Base-by-base conservation (phyloP, 23 tunicate genomes). In the Phallusia fumigata region DNA sequence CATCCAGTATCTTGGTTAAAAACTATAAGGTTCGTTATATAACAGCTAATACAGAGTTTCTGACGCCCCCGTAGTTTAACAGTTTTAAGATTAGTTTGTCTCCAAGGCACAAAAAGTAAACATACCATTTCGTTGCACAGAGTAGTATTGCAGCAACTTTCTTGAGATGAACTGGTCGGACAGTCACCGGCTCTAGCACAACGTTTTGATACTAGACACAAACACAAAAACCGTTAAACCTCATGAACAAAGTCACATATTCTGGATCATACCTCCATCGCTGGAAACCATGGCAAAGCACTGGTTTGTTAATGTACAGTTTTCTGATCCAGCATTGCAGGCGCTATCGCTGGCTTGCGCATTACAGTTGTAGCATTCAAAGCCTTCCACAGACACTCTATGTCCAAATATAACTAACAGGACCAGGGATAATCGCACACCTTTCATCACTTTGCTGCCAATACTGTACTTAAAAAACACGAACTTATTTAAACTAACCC, bases 301-400 rank as follows among this genome's bases (percentile, higher is more conserved):
- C 16, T 58, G 69, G 28, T 21, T 58, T 6, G 13, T 24, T 24
- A 13, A 24, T 40, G 80, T 77, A 24, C 80, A 77, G 16, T 77
- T 77, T 77, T 77, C 53, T 0, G 8, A 6, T 0, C 8, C 18
- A 6, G 50, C 53, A 26, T 77, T 77, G 53, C 80, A 77, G 19
- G 53, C 26, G 47, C 52, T 45, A 40, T 77, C 80, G 53, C 28
- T 77, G 47, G 53, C 31, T 44, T 36, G 28, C 6, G 22, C 50
- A 40, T 13, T 40, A n/a, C 80, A 77, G 31, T 45, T 77, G 53
- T 77, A 77, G 80, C 80, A 77, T 40, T 77, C 53, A 40, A 77
- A 35, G 35, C 30, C 80, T 1, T 77, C 15, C 6, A 45, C 53
- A 0, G 3, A 1, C 33, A 13, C 50, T 0, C 80, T 15, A 16